Evolutionary conservation across 1,140 invertebrate genomes (phyloP).

Genomic region (Pachyrhynchus sulphureomaculatus): DNA sequence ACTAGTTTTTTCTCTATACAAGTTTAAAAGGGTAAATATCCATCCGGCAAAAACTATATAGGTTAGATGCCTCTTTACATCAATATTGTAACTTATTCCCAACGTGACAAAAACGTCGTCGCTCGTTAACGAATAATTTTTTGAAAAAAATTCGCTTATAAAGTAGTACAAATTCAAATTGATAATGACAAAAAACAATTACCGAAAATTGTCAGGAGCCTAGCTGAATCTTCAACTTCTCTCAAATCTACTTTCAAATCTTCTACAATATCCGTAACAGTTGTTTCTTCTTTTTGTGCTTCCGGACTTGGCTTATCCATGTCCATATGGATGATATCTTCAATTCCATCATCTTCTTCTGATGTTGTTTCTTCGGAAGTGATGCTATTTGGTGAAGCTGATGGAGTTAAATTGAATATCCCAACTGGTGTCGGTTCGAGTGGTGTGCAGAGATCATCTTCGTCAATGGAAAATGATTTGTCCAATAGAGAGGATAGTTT

Average conservation of each 20-base stretch:
- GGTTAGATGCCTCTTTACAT: no score
- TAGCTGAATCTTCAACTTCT: no score
- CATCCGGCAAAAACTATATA: no score
- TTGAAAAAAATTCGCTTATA: no score
- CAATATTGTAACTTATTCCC: no score
- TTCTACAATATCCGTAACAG: not conserved
- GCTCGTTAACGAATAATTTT: no score
- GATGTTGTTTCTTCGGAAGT: slow-evolving; percentile 22
- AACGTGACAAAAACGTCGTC: no score
- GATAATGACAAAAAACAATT: no score
- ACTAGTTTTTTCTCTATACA: no score
- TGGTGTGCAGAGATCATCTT: slow-evolving; percentile 38
- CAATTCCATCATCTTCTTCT: slow-evolving; percentile 28
- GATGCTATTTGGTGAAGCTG: slow-evolving; percentile 7
- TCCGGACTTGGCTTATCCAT: slow-evolving; percentile 8
- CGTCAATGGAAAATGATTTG: slow-evolving; percentile 45
- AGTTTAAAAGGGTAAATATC: no score
- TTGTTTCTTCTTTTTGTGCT: not conserved
- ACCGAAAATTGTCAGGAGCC: no score
- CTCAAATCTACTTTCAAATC: not conserved
- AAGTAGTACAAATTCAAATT: no score
- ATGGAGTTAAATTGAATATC: slow-evolving; percentile 10
- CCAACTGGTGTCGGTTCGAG: slow-evolving; percentile 36
- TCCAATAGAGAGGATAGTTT: slow-evolving; percentile 36
- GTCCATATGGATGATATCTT: slow-evolving; percentile 28